Conservation (phyloP, 92 coral and sea anemone species). For the Siderastrea radians region DNA sequence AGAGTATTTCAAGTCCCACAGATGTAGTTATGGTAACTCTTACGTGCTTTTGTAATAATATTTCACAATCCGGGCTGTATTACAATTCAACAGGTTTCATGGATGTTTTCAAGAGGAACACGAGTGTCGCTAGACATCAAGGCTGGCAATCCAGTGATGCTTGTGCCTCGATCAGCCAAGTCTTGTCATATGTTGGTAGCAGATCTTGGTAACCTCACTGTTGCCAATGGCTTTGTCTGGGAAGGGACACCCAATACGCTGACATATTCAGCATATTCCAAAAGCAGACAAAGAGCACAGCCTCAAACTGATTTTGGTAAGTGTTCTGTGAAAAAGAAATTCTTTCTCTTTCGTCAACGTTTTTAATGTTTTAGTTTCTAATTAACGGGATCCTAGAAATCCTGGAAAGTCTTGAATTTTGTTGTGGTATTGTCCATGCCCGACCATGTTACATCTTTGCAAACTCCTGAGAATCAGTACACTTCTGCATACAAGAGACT, state of each 20-base stretch:
- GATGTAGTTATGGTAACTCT: neutral
- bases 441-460: no score
- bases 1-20: no score
- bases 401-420: no score
- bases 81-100: constrained; percentile 73
- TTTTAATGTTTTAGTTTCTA: no score
- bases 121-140: constrained; percentile 89
- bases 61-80: neutral
- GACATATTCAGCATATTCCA: constrained; percentile 46
- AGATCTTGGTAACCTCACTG: constrained; percentile 93
- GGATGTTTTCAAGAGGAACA: constrained; percentile 87
- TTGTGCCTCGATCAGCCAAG: constrained; percentile 92
- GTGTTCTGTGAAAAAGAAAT: neutral
- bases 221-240: constrained; percentile 83
- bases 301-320: constrained; percentile 41
- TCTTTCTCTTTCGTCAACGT: no score
- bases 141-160: constrained; percentile 96
- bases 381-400: no score
- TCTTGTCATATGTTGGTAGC: constrained; percentile 97
- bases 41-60: neutral
- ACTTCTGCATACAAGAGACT: no score
- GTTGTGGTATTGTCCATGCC: no score
- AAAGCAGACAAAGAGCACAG: constrained; percentile 17
- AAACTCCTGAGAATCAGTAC: no score
- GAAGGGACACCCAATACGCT: constrained; percentile 87